Evolutionary conservation across 1,140 invertebrate species (phyloP).

Genomic region (Asobara japonica): DNA sequence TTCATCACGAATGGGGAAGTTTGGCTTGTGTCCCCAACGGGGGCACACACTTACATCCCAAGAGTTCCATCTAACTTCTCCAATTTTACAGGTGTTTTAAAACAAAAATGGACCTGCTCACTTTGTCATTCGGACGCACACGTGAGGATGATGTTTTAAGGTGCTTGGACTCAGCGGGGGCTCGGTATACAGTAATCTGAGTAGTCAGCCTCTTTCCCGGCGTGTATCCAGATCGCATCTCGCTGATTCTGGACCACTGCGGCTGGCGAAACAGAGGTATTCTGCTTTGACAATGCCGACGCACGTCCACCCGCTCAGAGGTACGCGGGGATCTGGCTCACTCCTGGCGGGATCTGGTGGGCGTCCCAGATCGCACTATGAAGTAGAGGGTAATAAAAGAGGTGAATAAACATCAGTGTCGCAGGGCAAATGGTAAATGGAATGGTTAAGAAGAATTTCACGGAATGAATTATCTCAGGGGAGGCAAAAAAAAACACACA

Average conservation of each 20-base stretch:
- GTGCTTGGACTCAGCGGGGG: conserved; percentile 54
- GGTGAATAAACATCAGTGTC: neutral
- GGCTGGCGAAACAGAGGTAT: conserved; percentile 31
- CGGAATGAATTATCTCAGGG: neutral
- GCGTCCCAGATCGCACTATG: conserved; percentile 9
- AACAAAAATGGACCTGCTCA: conserved; percentile 8
- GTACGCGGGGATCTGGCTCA: conserved; percentile 30
- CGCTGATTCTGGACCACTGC: conserved; percentile 50
- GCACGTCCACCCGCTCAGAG: conserved; percentile 21
- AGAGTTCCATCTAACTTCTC: neutral
- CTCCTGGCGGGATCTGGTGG: conserved; percentile 27
- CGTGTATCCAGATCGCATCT: conserved; percentile 59
- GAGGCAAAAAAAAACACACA: too few relatives aligned
- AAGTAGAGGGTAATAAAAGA: neutral
- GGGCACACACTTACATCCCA: too few relatives aligned
- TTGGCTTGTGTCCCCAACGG: too few relatives aligned
- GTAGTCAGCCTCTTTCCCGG: conserved; percentile 41
- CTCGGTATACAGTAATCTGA: conserved; percentile 58
- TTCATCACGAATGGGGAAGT: too few relatives aligned
- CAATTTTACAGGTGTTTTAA: neutral
- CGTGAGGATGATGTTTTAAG: conserved; percentile 58
- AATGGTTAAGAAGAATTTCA: neutral
- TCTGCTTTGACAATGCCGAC: conserved; percentile 62
- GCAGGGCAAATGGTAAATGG: neutral
- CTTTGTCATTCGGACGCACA: conserved; percentile 37